Evolutionary conservation across 2,113 vertebrate genomes (phyloP).

Genomic region (Sitta europaea): DNA sequence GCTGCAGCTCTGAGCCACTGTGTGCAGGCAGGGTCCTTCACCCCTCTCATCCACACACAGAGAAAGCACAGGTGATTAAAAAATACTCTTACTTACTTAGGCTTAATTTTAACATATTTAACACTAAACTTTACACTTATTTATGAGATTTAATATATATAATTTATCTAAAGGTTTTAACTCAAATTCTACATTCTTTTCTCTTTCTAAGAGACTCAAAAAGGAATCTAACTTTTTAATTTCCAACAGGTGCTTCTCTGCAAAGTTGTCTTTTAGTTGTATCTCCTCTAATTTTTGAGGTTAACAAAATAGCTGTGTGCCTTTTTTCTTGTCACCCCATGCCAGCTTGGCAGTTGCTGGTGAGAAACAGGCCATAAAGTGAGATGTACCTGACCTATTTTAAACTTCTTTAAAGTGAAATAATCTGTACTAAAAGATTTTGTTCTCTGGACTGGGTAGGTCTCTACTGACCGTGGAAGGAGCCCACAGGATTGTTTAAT

Average conservation of each 20-base stretch:
- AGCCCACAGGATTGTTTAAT: background rate
- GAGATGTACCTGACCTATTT: background rate
- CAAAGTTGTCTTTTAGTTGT: background rate
- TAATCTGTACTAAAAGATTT: background rate
- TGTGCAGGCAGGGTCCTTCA: background rate
- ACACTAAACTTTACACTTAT: no score
- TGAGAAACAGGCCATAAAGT: background rate
- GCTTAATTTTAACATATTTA: no score
- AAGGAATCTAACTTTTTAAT: no score
- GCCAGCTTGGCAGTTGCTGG: background rate
- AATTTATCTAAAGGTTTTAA: no score
- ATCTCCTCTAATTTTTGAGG: background rate
- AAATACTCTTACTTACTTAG: no score
- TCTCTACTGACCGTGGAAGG: background rate
- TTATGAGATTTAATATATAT: no score
- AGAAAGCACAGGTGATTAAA: background rate
- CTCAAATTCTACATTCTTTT: no score
- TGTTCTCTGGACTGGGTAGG: background rate
- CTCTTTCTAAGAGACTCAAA: no score
- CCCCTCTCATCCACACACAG: background rate
- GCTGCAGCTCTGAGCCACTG: background rate
- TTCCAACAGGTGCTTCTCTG: background rate
- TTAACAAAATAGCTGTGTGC: accelerated
- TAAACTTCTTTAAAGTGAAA: background rate
- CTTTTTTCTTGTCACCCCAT: background rate